Conservation (phyloP, 2,888 invertebrate species). For the Cantharis flavilabris region DNA sequence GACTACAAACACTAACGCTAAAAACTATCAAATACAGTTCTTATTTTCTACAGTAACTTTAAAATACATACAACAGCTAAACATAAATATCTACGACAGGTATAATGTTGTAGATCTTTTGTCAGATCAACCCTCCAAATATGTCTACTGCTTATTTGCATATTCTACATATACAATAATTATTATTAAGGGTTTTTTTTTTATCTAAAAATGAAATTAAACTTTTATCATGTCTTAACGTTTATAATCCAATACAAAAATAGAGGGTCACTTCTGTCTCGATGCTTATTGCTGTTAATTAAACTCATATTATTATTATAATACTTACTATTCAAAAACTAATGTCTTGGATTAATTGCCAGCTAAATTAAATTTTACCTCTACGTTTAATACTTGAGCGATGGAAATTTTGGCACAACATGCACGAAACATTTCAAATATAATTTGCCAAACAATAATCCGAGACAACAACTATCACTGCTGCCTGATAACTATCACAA, state of each 20-base stretch:
- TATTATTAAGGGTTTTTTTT: conserved; percentile 37
- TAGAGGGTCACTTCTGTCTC: conserved; percentile 58
- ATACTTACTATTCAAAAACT: not conserved
- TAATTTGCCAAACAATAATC: conserved; percentile 10
- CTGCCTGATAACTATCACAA: conserved; percentile 53
- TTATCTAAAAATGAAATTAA: conserved; percentile 48
- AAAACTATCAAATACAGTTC: conserved; percentile 49
- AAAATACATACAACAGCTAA: conserved; percentile 54
- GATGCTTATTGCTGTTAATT: conserved; percentile 59
- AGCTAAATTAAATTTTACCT: not conserved
- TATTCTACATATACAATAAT: conserved; percentile 31
- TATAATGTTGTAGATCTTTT: conserved; percentile 31
- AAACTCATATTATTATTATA: not conserved
- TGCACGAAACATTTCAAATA: conserved; percentile 7
- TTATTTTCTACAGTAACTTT: conserved; percentile 54
- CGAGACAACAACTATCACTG: conserved; percentile 14
- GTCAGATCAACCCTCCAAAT: conserved; percentile 52
- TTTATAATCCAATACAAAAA: conserved; percentile 58
- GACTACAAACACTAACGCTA: conserved; percentile 54
- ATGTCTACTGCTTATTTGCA: conserved; percentile 40
- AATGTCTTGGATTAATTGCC: not conserved
- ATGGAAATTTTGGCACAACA: conserved; percentile 26
- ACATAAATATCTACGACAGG: conserved; percentile 47
- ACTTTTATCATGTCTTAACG: conserved; percentile 35
- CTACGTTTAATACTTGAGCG: conserved; percentile 15